phyloP scores from a whole-genome alignment of 2,113 vertebrate genomes.

The Tachysurus fulvidraco region DNA sequence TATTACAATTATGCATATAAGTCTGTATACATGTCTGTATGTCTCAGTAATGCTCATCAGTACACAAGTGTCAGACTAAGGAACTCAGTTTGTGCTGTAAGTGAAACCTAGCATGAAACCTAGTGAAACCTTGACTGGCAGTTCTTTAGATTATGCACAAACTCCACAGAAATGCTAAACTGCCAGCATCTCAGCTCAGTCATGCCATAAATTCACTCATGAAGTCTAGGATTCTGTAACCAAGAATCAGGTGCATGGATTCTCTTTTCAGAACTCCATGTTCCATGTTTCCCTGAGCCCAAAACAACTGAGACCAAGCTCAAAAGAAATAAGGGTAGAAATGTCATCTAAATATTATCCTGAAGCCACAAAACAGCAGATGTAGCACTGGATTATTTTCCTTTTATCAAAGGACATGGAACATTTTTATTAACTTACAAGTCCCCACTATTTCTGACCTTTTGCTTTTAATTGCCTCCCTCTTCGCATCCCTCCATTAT shows the following conservation, averaged over 20 bases:
- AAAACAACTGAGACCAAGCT: conserved; percentile 11
- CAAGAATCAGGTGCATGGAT: not conserved
- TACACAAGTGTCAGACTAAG: not conserved
- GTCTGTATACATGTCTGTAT: not conserved
- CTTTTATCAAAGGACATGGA: conserved; percentile 44
- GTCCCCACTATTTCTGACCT: conserved; percentile 45
- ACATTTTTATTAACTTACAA: conserved; percentile 51
- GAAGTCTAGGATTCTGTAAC: not conserved
- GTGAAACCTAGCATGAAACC: not conserved
- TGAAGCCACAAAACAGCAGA: conserved; percentile 39
- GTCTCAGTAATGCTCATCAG: not conserved
- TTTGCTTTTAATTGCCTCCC: conserved; percentile 40
- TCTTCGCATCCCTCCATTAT: conserved; percentile 34
- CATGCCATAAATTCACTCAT: not conserved
- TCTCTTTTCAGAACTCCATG: conserved; percentile 30
- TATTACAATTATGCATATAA: not conserved
- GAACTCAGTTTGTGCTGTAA: not conserved
- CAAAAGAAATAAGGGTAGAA: conserved; percentile 43
- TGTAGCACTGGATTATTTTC: conserved; percentile 52
- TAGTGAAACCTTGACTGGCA: conserved; percentile 10
- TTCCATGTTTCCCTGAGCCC: conserved; percentile 19
- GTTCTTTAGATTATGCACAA: conserved; percentile 6
- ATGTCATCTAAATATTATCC: conserved; percentile 57
- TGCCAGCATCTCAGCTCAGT: not conserved
- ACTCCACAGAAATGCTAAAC: not conserved